Evolutionary conservation across 2,888 invertebrate genomes (phyloP).

Genomic region (Thecophora atra): DNA sequence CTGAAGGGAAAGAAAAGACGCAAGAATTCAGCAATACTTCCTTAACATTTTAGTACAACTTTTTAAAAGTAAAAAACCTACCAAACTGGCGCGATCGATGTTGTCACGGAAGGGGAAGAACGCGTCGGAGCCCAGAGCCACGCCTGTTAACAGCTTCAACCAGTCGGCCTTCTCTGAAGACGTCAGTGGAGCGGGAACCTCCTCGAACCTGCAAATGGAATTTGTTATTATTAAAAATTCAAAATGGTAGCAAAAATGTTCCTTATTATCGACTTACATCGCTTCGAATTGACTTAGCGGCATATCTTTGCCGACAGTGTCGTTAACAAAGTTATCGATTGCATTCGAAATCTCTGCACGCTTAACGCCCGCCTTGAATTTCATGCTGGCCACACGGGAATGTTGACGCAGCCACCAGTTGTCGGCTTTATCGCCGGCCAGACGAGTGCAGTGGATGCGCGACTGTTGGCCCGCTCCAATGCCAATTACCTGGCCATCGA

Average conservation of each 20-base stretch:
- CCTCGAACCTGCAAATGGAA: conserved; percentile 57
- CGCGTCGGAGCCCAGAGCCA: conserved; percentile 93
- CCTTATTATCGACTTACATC: conserved; percentile 71
- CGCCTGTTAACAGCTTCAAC: conserved; percentile 76
- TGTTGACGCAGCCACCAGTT: conserved; percentile 98
- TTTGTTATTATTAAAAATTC: background rate
- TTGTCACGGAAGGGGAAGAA: conserved; percentile 99
- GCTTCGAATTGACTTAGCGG: conserved; percentile 77
- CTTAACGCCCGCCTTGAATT: conserved; percentile 85
- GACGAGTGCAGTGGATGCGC: conserved; percentile 95
- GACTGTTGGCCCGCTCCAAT: conserved; percentile 99
- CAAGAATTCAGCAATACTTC: background rate
- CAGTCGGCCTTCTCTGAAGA: conserved; percentile 75
- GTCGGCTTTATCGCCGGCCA: conserved; percentile 96
- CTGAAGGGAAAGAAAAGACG: conserved; percentile 66
- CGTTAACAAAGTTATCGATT: conserved; percentile 93
- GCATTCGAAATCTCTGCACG: conserved; percentile 95
- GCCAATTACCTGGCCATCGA: conserved; percentile 85
- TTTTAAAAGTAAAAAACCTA: conserved; percentile 66
- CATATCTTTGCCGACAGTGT: conserved; percentile 90
- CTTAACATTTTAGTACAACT: too few relatives aligned
- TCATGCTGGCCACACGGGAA: conserved; percentile 82
- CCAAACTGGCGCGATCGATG: conserved; percentile 90
- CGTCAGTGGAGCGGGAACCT: conserved; percentile 76
- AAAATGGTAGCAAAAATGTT: too few relatives aligned